These are phyloP conservation scores for Drosophila paracracens DNA, from an alignment of 2,888 invertebrate genomes.

Conservation along the genomic window DNA sequence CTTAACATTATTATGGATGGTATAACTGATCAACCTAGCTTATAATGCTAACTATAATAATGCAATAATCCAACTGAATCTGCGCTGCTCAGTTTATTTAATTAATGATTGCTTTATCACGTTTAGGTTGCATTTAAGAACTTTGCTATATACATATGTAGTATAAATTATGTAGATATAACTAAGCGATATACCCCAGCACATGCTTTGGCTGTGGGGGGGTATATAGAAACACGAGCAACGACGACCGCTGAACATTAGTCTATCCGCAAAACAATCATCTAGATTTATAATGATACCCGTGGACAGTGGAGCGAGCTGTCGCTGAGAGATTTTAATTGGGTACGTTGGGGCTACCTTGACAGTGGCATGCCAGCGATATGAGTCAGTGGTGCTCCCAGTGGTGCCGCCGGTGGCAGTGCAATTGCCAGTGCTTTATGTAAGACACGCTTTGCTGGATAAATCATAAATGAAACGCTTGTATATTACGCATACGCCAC, in stretches of 20 bases:
- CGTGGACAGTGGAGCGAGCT: constrained; percentile 41
- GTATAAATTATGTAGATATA: neutral
- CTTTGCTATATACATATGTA: neutral
- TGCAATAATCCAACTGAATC: neutral
- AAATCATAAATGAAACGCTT: constrained; percentile 52
- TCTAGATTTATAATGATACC: constrained; percentile 42
- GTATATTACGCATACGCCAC: constrained; percentile 71
- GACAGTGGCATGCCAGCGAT: constrained; percentile 37
- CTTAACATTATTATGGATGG: neutral
- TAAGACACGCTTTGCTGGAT: constrained; percentile 17
- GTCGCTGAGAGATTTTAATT: constrained; percentile 53
- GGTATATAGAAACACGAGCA: constrained; percentile 21
- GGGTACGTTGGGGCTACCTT: constrained; percentile 43
- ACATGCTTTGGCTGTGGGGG: neutral
- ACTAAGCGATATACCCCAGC: neutral
- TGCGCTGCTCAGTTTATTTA: neutral
- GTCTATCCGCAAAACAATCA: constrained; percentile 38
- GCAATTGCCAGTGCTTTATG: constrained; percentile 1
- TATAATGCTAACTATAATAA: neutral
- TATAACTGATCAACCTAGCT: neutral
- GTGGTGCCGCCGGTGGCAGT: constrained; percentile 1
- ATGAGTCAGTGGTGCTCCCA: constrained; percentile 32
- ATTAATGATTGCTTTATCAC: neutral
- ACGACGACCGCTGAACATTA: constrained; percentile 25
- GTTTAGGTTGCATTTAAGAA: neutral